These are phyloP conservation scores for Aleiodes sp. DNA, from an alignment of 1,140 invertebrate species.

Conservation along the genomic window DNA sequence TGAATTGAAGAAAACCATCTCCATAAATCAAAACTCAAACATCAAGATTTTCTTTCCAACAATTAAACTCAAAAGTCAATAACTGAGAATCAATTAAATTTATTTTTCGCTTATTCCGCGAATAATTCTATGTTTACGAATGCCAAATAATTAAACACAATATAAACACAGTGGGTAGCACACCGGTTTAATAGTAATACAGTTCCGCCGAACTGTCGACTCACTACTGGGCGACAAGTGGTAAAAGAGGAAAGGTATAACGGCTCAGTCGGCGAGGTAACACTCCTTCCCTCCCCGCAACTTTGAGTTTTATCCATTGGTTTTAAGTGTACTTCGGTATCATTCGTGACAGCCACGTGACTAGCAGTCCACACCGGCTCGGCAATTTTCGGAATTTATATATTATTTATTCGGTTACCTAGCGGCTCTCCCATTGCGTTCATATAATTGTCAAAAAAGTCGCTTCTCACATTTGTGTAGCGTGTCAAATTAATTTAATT, in stretches of 20 bases:
- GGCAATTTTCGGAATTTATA: slow-evolving; percentile 9
- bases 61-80: not conserved
- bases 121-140: too few relatives aligned
- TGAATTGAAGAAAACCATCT: not conserved
- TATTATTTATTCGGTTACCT: not conserved
- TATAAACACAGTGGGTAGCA: not conserved
- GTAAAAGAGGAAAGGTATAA: slow-evolving; percentile 20
- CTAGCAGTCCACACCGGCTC: slow-evolving; percentile 3
- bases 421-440: not conserved
- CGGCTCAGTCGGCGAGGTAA: slow-evolving; percentile 6
- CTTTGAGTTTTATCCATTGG: not conserved
- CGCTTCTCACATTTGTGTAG: too few relatives aligned
- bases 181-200: not conserved
- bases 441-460: not conserved
- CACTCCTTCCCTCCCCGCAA: not conserved
- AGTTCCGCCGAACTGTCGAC: slow-evolving; percentile 9
- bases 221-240: slow-evolving; percentile 20
- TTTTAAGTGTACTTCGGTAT: slow-evolving; percentile 6
- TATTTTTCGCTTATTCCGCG: too few relatives aligned
- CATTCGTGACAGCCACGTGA: slow-evolving; percentile 13
- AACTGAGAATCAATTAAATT: not conserved
- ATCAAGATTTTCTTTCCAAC: not conserved
- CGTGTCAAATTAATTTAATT: not conserved
- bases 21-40: slow-evolving; percentile 2
- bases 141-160: not conserved